Evolutionary conservation across 2,797 vertebrate species (phyloP), one percentile per base, ranked within the genome.

Genomic region (Centropyge bicolor): DNA sequence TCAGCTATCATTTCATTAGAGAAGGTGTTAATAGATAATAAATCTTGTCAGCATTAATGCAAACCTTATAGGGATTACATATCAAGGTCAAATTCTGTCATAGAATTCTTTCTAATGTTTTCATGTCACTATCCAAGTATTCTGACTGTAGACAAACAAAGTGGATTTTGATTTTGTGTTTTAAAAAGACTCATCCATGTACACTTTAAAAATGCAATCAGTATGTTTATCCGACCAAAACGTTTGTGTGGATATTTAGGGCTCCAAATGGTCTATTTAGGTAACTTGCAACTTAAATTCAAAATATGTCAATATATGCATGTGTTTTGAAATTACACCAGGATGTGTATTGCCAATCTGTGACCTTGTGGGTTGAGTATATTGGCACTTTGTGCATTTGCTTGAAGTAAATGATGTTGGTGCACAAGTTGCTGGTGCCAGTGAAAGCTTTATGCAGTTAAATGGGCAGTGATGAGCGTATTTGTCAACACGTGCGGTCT

Each of bases 401-500:
- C 66, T 75, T 55, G 35, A 68, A 36, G 13, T 72, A 80, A 73
- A 64, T 76, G 49, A 76, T 70, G 65, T 46, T 22, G 22, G 6
- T n/a, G 22, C 36, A 45, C 55, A 59, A 55, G 73, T 78, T 69
- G 56, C 67, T 1, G 17, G 49, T 54, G 67, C 59, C 70, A 69
- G 54, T 69, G 62, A 71, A 86, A 88, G 62, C 87, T 63, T 66
- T 49, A n/a, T 36, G 71, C 54, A 76, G 79, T 70, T 81, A 88
- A 87, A 85, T 43, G 38, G 54, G 71, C 82, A 76, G 76, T 64
- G 86, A 91, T 88, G 86, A 89, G 88, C 66, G 61, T 84, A 87
- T 92, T 92, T 91, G 90, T 93, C 86, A 90, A 93, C 89, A 89
- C 84, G 76, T 49, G 80, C 85, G 35, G 85, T 75, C 84, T 85